Conservation (phyloP, 2,113 vertebrate genomes). For the Hippocampus guttulatus region DNA sequence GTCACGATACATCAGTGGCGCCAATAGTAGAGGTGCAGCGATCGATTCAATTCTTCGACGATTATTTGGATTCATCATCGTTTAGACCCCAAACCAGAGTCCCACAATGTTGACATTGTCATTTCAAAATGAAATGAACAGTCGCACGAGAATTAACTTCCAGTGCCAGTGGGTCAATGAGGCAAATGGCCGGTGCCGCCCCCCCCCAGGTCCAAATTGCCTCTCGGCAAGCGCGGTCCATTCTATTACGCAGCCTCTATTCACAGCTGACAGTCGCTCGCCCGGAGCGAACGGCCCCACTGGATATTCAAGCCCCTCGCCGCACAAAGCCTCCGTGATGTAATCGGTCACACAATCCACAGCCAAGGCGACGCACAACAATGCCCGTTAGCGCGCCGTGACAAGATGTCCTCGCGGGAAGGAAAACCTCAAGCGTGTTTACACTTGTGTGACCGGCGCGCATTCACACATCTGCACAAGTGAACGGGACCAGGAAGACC, state of each 20-base stretch:
- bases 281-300: not conserved
- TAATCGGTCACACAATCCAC: slow-evolving; percentile 6
- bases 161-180: not conserved
- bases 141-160: not conserved
- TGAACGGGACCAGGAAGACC: not conserved
- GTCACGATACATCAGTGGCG: no score
- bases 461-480: not conserved
- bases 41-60: no score
- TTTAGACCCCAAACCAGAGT: no score
- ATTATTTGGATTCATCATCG: no score
- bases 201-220: not conserved
- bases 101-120: no score
- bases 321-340: not conserved
- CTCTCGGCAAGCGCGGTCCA: not conserved
- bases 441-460: not conserved
- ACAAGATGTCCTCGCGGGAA: slow-evolving; percentile 28
- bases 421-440: slow-evolving; percentile 25
- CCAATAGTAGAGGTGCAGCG: no score
- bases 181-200: not conserved
- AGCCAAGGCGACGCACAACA: slow-evolving; percentile 11
- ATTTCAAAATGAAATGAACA: no score
- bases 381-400: not conserved
- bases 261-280: not conserved
- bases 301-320: not conserved
- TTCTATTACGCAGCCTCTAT: not conserved